These are phyloP conservation scores for Rhea pennata DNA, from an alignment of 2,113 vertebrate species.

Conservation along the genomic window DNA sequence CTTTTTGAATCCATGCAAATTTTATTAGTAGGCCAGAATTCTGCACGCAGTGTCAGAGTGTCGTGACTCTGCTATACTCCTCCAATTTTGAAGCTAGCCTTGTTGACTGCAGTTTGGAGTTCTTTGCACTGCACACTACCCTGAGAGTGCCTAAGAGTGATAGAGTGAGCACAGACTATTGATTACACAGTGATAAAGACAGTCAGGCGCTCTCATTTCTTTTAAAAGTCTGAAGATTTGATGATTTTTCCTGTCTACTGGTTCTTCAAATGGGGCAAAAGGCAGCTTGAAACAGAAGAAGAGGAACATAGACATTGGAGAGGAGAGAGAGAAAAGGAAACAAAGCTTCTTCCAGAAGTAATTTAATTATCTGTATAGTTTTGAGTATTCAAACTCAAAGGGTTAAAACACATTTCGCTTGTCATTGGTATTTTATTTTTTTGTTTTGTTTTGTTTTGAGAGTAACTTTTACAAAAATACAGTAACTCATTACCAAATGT, in stretches of 20 bases:
- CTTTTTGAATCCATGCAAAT: neutral
- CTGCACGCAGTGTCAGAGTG: rapidly evolving
- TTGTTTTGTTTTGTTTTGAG: neutral
- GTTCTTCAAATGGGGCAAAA: neutral
- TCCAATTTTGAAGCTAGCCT: neutral
- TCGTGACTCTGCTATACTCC: rapidly evolving
- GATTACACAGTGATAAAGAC: neutral
- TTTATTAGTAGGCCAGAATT: neutral
- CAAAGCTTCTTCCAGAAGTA: neutral
- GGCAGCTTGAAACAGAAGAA: neutral
- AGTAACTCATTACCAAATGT: neutral
- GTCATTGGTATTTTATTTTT: neutral
- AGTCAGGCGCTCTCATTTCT: neutral
- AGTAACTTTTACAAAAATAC: neutral
- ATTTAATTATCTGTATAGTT: neutral
- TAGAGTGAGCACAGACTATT: neutral
- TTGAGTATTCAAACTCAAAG: neutral
- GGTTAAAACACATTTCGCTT: neutral
- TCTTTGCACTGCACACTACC: rapidly evolving
- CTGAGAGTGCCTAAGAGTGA: neutral
- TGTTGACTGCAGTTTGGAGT: neutral
- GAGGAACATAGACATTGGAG: neutral
- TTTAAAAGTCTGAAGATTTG: no score
- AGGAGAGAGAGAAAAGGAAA: neutral
- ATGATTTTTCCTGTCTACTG: neutral